Conservation (phyloP, 2,888 invertebrate genomes). For the Heliconius charithonia region DNA sequence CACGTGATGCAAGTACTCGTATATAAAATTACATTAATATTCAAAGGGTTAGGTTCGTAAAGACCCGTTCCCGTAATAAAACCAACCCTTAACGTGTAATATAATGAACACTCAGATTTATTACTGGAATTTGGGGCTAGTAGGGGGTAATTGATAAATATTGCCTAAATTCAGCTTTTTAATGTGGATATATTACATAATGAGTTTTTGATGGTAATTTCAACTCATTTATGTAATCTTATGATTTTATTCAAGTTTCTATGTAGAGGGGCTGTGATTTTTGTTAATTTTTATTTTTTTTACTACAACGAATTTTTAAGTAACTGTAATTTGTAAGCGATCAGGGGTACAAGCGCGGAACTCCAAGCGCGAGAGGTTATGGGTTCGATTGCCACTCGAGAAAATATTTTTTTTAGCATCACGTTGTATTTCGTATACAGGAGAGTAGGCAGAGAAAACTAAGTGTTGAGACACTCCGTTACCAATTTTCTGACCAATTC, state of each 20-base stretch:
- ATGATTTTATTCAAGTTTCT: neutral
- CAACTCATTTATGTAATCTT: neutral
- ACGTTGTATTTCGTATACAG: no score
- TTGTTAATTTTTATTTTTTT: neutral
- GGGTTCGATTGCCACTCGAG: no score
- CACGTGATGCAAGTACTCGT: conserved; percentile 22
- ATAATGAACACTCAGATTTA: conserved; percentile 12
- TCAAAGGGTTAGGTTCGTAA: conserved; percentile 30
- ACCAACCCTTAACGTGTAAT: conserved; percentile 29
- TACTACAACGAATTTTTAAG: neutral
- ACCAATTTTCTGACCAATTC: no score
- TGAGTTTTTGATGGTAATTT: neutral
- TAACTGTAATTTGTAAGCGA: no score
- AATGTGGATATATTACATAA: neutral
- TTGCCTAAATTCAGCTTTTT: neutral
- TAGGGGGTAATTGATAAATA: conserved; percentile 14
- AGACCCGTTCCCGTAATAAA: conserved; percentile 33
- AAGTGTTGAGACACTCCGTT: no score
- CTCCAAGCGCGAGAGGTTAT: no score
- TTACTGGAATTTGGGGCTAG: neutral
- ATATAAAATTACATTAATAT: conserved; percentile 36
- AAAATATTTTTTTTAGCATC: no score
- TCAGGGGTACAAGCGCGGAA: no score
- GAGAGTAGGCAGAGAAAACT: no score
- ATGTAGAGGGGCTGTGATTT: neutral